Base-by-base conservation (phyloP, 2,888 invertebrate genomes). In the Tetramorium bicarinatum region DNA sequence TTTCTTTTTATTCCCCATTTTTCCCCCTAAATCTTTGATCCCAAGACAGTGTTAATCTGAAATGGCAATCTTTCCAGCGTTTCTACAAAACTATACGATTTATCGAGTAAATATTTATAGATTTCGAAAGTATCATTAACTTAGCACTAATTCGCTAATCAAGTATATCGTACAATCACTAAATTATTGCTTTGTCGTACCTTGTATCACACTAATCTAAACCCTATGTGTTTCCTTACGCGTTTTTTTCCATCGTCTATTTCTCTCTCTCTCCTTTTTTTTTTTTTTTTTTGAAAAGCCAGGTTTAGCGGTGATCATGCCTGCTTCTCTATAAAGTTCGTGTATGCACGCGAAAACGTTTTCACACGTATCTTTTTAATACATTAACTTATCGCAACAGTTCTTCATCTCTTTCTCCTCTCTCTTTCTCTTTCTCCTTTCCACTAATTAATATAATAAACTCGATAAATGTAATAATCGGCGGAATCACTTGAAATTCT, bases 141-240 rank as follows among this genome's bases (percentile, higher is more conserved):
- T 93, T 94, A 93, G 88, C 88, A 91, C 93, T 93, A 93, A 92
- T 91, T 93, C 90, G 90, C 93, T 94, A 94, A 93, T 94, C 91
- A 93, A 93, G 92, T 94, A 92, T 94, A 94, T 94, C 91, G 91
- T 94, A 94, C 94, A 94, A 94, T 94, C 94, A 94, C 94, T 94
- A 94, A 94, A 93, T 94, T 94, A 94, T 94, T 94, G 94, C 94
- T 94, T 94, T 94, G 93, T 93, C 93, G 93, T 94, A 94, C 93
- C 93, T 94, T 94, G 93, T 94, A 94, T 94, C 94, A 94, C 94
- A 94, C 94, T 94, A 94, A 94, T 93, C 94, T 94, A 94, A 91
- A 93, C 88, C 87, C 92, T 94, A 94, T 72, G 47, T 91, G 34
- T 91, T 87, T 85, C 84, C 83, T 87, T 86, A 85, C 69, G 84